Base-by-base conservation (phyloP, 2,888 invertebrate species). In the Tenthredo scrophulariae region DNA sequence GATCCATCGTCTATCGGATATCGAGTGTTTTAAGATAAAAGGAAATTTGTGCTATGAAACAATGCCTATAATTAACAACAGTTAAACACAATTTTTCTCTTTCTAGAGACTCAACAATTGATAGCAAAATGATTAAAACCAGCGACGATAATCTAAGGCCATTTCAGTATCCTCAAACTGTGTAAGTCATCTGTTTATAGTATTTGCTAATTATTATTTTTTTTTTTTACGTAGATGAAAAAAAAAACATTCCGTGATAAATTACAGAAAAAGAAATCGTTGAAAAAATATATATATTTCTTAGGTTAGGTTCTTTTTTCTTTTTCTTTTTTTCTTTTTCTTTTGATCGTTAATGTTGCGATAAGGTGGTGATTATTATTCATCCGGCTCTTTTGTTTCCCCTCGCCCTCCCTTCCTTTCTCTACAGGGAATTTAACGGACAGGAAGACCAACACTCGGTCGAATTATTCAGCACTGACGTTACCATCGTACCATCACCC, bases 401-500 rank as follows among this genome's bases (percentile, higher is more conserved):
- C 37, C 4, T 4, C 33, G n/a, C 33, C 33, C 4, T 37, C 37
- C 37, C 37, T n/a, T 29, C 0, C 26, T 26, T 84, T 29, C 86
- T 90, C 29, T 92, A 5, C 90, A 96, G 96, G 91, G 94, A 94
- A 88, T 95, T 96, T 89, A 94, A 94, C 15, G 95, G 95, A 87
- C 95, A 94, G 62, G 96, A 96, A 89, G 95, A 95, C 84, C 94
- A 95, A 33, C 94, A 94, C 89, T 95, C 95, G 50, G 93, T 94
- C 0, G 95, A 95, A 88, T 94, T 96, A 70, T 94, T 92, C 88
- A 94, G 95, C 75, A 94, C 95, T 62, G 95, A 97, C 90, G 96
- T 97, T 22, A 95, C 95, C 84, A 95, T 98, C 46, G 94, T 96
- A 85, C 96, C 97, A 50, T 96, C 96, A 85, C 94, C 96, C 9